Evolutionary conservation across 2,797 vertebrate genomes (phyloP), one percentile per base, ranked within the genome.

Genomic region (Dallia pectoralis): DNA sequence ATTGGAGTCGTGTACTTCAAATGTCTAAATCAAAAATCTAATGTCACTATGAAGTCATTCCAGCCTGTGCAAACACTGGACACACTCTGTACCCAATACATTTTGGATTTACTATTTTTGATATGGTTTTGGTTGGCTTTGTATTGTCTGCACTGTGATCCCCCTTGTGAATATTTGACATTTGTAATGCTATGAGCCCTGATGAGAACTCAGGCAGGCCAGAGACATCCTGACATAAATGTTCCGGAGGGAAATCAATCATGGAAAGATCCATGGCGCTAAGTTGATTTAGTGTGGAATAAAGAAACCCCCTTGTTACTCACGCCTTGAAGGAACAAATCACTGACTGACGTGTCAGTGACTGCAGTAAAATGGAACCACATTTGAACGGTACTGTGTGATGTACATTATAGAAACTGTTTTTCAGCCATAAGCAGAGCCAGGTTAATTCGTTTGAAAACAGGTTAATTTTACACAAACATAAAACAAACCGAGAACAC

Each of bases 281-380:
- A 30, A 2, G 71, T 44, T 69, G 16, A 63, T 33, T 69, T 25
- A 47, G 63, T 33, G 47, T 72, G 67, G 68, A 44, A 49, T 61
- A 48, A 72, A 81, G 2, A 27, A 72, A 25, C 1, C n/a, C 4
- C 15, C 15, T 51, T 73, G 47, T 0, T 19, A 79, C 56, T 69
- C 2, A 0, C 65, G 33, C 65, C 79, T 72, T 74, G 18, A 59
- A 64, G 78, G 72, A 69, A 75, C 48, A 27, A 40, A 44, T 44
- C 40, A 44, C 40, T 44, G 40, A 44, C 40, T 12, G 7, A 71
- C 73, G 78, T 56, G 74, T 56, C 74, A 72, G 18, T 0, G 33
- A 73, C 75, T 81, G 70, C 29, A 49, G n/a, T 69, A 71, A 78
- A 78, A 73, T 77, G 71, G 71, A 85, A 29, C 40, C 11, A 44